These are phyloP conservation scores for Thelaira solivaga DNA, from an alignment of 2,888 invertebrate species.

Conservation along the genomic window DNA sequence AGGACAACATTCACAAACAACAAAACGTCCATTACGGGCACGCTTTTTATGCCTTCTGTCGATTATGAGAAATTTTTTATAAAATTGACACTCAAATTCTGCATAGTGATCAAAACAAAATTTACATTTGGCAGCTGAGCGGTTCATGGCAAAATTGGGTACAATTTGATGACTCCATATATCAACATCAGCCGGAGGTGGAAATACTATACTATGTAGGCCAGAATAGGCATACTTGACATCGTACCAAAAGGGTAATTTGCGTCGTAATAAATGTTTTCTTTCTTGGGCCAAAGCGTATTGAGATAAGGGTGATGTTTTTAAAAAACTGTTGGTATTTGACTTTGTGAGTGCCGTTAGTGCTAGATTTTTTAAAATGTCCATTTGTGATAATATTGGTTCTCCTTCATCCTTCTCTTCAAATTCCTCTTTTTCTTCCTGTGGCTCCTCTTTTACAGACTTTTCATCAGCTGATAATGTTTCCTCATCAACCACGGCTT, in stretches of 20 bases:
- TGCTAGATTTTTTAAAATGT: constrained; percentile 64
- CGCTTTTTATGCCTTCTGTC: constrained; percentile 76
- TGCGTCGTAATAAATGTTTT: constrained; percentile 65
- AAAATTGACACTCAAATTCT: constrained; percentile 80
- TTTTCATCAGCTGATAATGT: constrained; percentile 59
- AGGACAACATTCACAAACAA: constrained; percentile 83
- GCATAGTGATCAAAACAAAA: constrained; percentile 80
- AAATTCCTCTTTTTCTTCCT: neutral
- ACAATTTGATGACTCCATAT: constrained; percentile 75
- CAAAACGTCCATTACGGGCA: constrained; percentile 76
- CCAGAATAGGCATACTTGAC: constrained; percentile 77
- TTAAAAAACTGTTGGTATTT: neutral
- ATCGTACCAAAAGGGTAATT: constrained; percentile 76
- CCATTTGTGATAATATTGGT: constrained; percentile 57
- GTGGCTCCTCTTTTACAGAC: constrained; percentile 50
- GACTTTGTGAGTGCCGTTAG: constrained; percentile 44
- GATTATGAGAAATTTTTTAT: constrained; percentile 73
- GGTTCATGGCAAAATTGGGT: constrained; percentile 76
- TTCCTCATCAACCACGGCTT: constrained; percentile 43
- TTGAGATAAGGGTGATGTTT: neutral
- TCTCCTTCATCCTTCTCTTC: constrained; percentile 48
- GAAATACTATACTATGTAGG: constrained; percentile 75
- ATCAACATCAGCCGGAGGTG: constrained; percentile 76
- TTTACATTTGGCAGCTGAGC: constrained; percentile 78
- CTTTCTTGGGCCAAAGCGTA: constrained; percentile 24